Base-by-base conservation (phyloP, 2,113 vertebrate genomes). In the Thunnus thynnus region DNA sequence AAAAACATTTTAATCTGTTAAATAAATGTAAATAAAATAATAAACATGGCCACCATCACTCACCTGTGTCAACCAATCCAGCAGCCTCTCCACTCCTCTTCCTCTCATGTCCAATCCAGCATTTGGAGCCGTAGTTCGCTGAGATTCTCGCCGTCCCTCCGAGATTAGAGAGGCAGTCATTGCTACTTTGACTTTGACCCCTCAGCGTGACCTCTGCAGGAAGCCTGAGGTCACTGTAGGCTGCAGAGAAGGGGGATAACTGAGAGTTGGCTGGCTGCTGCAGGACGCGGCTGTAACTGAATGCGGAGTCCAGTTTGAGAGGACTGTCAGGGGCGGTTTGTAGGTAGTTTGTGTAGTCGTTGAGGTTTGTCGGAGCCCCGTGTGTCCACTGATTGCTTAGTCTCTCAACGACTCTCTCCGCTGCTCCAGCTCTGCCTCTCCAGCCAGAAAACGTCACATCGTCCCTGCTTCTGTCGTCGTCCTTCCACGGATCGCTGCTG, bases 1-100 rank as follows among this genome's bases (percentile, higher is more conserved):
- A 36, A 5, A 1, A n/a, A 18, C n/a, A 55, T 22, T 27, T 25
- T 11, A 41, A 54, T 58, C 25, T 27, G 44, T n/a, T 51, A 9
- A 17, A 44, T 46, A 10, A 7, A 41, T 6, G 7, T 41, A 10
- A 41, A 41, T 41, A 9, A 41, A 41, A 41, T 8, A 41, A 41
- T 6, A 41, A 7, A 10, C 36, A 10, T 8, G 7, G 36, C 4
- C 5, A 32, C 17, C 20, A 50, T 36, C 20, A 72, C 36, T 90
- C 77, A 93, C 88, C 90, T 85, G 80, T 50, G 55, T 54, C 62
- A 3, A 60, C 14, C 50, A 86, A 30, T 3, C 66, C 79, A 30
- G 81, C 69, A 0, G 18, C 46, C 3, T 78, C 82, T 16, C 62
- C 72, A 0, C 75, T 86, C 86, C 95, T 94, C 88, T 94, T 96